Base-by-base conservation (phyloP, 2,888 invertebrate species). In the Drosophila austrosaltans region DNA sequence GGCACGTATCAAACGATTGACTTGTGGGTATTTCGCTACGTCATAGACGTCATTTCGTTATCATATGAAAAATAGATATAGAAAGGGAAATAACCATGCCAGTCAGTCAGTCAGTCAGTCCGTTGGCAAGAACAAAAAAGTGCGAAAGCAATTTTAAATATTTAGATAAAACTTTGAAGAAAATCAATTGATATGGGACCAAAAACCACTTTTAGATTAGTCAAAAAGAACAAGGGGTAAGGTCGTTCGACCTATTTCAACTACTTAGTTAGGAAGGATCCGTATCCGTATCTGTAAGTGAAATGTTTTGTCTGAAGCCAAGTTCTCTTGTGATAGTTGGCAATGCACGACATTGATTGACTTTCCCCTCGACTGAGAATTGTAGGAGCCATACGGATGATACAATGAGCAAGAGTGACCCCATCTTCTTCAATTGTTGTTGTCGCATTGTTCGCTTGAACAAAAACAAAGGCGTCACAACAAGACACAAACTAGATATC, bases 381-480 rank as follows among this genome's bases (percentile, higher is more conserved):
- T 20, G 44, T 48, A 22, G 44, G 25, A 12, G 39, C 57, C 57
- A 39, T 57, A 10, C 20, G 57, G 22, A 39, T 57, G 57, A 32
- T 53, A 57, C 54, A 60, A 12, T 39, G 30, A n/a, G 3, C 7
- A 25, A 20, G 7, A n/a, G 12, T 20, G 40, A 40, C 39, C 28
- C 54, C 39, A 66, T 54, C 54, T 44, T 57, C 57, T 57, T 60
- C 59, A 57, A 59, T 70, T 63, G 36, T 72, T 72, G 62, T 64
- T 70, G 75, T 63, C 71, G 72, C 63, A 76, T 82, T 82, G 85
- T 82, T 75, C 67, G 71, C 16, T 42, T 12, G 58, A 70, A 68
- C 53, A 77, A 82, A 77, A 86, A 79, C 83, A 83, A 83, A 83
- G 86, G 78, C 83, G 79, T 83, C 83, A 86, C 68, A 72, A 79